phyloP scores from a whole-genome alignment of 2,888 invertebrate species.

The Synanthedon formicaeformis region DNA sequence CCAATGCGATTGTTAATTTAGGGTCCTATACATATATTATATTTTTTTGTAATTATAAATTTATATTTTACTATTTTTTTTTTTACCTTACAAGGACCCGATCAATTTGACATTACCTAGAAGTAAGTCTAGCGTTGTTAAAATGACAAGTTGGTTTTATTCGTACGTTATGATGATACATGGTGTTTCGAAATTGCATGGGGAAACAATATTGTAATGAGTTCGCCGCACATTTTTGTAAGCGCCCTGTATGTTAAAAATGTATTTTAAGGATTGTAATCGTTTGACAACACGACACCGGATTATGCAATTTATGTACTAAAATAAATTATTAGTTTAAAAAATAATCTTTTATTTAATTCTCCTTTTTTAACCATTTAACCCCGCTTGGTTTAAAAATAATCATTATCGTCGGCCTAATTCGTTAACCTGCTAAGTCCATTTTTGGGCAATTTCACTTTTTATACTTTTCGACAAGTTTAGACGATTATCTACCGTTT shows the following conservation, averaged over 20 bases:
- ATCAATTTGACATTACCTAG: conserved; percentile 69
- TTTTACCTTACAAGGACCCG: conserved; percentile 10
- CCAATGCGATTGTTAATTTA: conserved; percentile 8
- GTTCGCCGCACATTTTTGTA: background rate
- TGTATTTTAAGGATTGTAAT: conserved; percentile 14
- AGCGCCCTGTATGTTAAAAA: conserved; percentile 7
- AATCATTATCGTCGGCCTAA: too few relatives aligned
- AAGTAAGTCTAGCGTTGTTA: conserved; percentile 52
- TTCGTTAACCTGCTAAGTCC: too few relatives aligned
- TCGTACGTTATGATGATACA: conserved; percentile 3
- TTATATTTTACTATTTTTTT: conserved; percentile 12
- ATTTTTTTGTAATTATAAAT: conserved; percentile 9
- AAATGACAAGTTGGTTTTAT: conserved; percentile 58
- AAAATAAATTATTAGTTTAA: conserved; percentile 44
- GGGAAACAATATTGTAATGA: background rate
- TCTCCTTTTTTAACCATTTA: too few relatives aligned
- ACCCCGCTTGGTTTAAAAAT: too few relatives aligned
- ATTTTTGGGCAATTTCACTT: too few relatives aligned
- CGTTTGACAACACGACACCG: conserved; percentile 26
- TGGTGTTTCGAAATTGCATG: background rate
- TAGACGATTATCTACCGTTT: too few relatives aligned
- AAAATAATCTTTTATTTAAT: conserved; percentile 13
- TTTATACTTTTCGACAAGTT: too few relatives aligned
- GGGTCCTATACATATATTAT: conserved; percentile 3
- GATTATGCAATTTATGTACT: conserved; percentile 31